Evolutionary conservation across 2,888 invertebrate genomes (phyloP), one percentile per base, ranked within the genome.

Genomic region (Ditylenchus weischeri): DNA sequence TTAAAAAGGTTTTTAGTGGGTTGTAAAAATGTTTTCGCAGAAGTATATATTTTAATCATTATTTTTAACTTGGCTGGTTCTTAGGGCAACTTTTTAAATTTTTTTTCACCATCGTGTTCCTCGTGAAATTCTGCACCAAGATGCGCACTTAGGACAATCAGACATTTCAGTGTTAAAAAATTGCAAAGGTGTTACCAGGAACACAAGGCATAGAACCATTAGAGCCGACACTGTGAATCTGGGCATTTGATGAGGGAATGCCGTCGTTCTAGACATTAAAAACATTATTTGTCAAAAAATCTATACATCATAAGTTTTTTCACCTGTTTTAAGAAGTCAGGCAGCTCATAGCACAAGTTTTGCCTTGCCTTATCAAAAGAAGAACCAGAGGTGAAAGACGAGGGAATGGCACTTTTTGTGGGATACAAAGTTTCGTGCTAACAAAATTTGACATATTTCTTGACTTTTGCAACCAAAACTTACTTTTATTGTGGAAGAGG

Each of bases 391-490:
- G 54, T 23, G 54, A 29, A 21, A 54, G 54, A 54, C 54, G 54
- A 54, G 21, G 54, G 29, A 23, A 54, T 54, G 23, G 64, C 51
- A 66, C 54, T 66, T 65, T 66, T 66, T 38, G 65, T 67, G 43
- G 51, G 21, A 35, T 57, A 47, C 63, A 67, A 48, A 13, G 57
- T n/a, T 50, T 67, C 67, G 57, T 66, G 63, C 67, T 66, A 23
- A 66, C 5, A 11, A 54, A 54, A 18, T 5, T 54, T 6, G 6
- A 29, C 3, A 1, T 10, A 21, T 29, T 23, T 15, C 13, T 54
- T 5, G 11, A 10, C 54, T 54, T 7, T 1, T 50, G 50, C 21
- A 4, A 6, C 2, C 4, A 18, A 54, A 13, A 2, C 11, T 7
- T 29, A 54, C 29, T 10, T 23, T 21, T 15, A n/a, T n/a, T 54